Evolutionary conservation across 1,140 invertebrate species (phyloP).

Genomic region (Maconellicoccus hirsutus): DNA sequence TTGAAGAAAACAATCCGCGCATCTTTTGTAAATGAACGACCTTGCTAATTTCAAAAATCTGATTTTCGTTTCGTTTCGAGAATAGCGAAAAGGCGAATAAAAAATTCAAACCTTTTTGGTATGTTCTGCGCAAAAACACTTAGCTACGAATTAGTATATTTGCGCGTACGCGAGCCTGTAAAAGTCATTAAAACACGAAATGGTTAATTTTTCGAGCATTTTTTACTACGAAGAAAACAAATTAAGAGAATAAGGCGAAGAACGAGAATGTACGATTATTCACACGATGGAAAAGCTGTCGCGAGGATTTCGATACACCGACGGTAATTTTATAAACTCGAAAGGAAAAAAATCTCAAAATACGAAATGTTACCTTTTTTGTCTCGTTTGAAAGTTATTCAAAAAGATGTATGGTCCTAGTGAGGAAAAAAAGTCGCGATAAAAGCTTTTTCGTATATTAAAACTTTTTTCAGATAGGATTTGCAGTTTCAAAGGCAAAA

Average conservation of each 20-base stretch:
- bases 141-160: neutral
- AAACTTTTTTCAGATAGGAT: slow-evolving; percentile 3
- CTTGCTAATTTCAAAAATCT: neutral
- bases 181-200: neutral
- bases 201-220: neutral
- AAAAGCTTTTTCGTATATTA: slow-evolving; percentile 6
- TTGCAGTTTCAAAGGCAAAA: neutral
- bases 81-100: neutral
- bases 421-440: neutral
- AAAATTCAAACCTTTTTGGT: neutral
- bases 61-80: neutral
- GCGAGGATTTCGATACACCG: neutral
- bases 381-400: slow-evolving; percentile 3
- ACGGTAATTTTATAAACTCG: neutral
- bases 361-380: neutral
- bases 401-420: neutral
- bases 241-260: neutral
- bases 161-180: neutral
- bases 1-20: too few relatives aligned
- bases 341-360: neutral
- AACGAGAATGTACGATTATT: too few relatives aligned
- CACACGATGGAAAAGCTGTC: neutral
- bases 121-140: neutral
- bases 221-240: neutral
- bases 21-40: neutral